Percentiles rank a stretch among this genome's conserved stretches.
These are phyloP conservation scores for Girardinus metallicus DNA, from an alignment of 2,797 vertebrate species.

Conservation along the genomic window DNA sequence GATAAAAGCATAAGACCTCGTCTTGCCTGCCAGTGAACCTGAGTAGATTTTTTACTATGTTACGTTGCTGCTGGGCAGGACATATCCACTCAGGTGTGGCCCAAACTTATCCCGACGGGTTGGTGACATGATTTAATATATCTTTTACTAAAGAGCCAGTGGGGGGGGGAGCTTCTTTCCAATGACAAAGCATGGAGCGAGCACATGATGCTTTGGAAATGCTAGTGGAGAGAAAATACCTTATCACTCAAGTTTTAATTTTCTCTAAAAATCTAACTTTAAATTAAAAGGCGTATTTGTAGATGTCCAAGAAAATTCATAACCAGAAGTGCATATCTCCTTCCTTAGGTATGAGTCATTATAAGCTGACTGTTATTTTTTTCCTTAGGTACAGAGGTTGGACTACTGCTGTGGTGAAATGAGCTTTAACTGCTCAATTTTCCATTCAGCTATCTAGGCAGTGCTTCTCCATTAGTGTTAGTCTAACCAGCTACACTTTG, in stretches of 20 bases:
- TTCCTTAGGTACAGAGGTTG: constrained; percentile 38
- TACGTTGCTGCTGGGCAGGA: constrained; percentile 67
- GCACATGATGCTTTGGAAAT: constrained; percentile 48
- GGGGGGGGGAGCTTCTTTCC: constrained; percentile 42
- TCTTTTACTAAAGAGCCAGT: constrained; percentile 68
- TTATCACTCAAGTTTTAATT: constrained; percentile 46
- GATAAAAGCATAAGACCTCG: constrained; percentile 78
- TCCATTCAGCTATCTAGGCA: constrained; percentile 78
- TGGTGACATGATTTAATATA: constrained; percentile 77
- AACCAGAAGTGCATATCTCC: constrained; percentile 27
- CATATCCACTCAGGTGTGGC: constrained; percentile 74
- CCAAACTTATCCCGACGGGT: constrained; percentile 68
- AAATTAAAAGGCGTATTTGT: constrained; percentile 46
- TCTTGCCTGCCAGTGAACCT: constrained; percentile 72
- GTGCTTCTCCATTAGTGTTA: constrained; percentile 78
- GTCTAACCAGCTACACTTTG: constrained; percentile 72
- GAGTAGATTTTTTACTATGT: constrained; percentile 65
- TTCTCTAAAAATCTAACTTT: constrained; percentile 39
- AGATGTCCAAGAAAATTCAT: constrained; percentile 23
- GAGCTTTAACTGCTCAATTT: constrained; percentile 74
- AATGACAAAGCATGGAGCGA: constrained; percentile 56
- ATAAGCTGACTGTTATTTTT: constrained; percentile 53
- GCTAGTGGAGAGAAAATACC: constrained; percentile 56
- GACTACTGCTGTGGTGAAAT: constrained; percentile 72
- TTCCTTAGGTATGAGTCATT: constrained; percentile 55